phyloP scores from a whole-genome alignment of 2,797 vertebrate species.

The Acrossocheilus fasciatus region DNA sequence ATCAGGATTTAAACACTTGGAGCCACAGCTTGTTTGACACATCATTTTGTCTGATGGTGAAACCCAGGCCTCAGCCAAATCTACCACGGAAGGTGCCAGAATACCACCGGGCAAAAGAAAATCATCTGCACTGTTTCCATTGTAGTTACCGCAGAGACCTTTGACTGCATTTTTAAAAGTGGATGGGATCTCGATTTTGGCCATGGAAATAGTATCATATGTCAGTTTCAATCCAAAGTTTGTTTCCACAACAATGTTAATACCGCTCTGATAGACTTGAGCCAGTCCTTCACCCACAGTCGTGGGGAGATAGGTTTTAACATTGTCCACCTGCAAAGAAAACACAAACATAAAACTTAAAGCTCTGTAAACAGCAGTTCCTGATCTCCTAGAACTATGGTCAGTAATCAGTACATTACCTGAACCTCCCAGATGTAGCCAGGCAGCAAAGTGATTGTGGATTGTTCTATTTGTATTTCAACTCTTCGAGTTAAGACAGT shows the following conservation, averaged over 20 bases:
- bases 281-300: conserved; percentile 63
- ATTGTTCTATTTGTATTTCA: conserved; percentile 38
- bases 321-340: conserved; percentile 68
- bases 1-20: conserved; percentile 47
- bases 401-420: conserved; percentile 48
- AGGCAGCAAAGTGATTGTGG: conserved; percentile 59
- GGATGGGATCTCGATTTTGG: conserved; percentile 67
- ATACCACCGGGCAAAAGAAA: conserved; percentile 63
- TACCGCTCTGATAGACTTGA: conserved; percentile 68
- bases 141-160: conserved; percentile 78
- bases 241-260: conserved; percentile 70
- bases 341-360: background rate
- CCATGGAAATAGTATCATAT: conserved; percentile 71
- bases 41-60: background rate
- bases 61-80: conserved; percentile 74
- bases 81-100: conserved; percentile 17
- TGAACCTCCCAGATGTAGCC: conserved; percentile 64
- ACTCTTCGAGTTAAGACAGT: conserved; percentile 53
- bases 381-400: background rate
- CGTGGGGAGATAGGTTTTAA: conserved; percentile 69
- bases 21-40: conserved; percentile 66
- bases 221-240: conserved; percentile 70
- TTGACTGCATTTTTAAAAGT: conserved; percentile 65
- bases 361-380: background rate
- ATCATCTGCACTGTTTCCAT: conserved; percentile 70